Evolutionary conservation across 2,113 vertebrate genomes (phyloP), one percentile per base, ranked within the genome.

Genomic region (Cephalopterus ornatus): DNA sequence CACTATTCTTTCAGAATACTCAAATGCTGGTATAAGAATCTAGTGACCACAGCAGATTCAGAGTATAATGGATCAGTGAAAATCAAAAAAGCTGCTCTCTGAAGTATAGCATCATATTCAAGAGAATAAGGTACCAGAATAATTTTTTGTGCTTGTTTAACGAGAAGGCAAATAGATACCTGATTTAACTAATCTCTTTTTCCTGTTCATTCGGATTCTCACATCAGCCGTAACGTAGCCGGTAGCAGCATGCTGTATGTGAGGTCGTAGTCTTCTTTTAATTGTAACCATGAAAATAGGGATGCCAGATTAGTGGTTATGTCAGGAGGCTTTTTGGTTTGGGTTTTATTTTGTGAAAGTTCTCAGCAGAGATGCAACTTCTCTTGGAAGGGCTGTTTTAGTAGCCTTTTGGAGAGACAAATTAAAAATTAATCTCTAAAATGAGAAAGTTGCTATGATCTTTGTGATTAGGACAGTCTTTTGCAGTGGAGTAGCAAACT

Each of bases 351-450:
- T 66, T 1, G 28, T 83, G 47, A 5, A 82, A 73, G n/a, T 91
- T 93, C 47, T 91, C 65, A 85, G 91, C 85, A 92, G 86, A 93
- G 85, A 63, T 78, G 20, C n/a, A 75, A 46, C 46, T 84, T 89
- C 58, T 75, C 85, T 85, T 86, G n/a, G 41, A 75, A 90, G 39
- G 50, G 66, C 58, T 90, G 17, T 73, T 81, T 91, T 81, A 85
- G 8, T 81, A 78, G 44, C 62, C 61, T 96, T 97, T 88, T 72
- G 78, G 63, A 73, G 37, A 86, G 16, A 81, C 16, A 67, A 76
- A 70, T 9, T 0, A 65, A 67, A 74, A 53, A 39, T 32, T 59
- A 65, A 32, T 65, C 50, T 89, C 62, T 68, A 32, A 73, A 93
- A 63, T 71, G 47, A 90, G 24, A 58, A 77, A 79, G 37, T 71